A percentile compares a stretch with the other conserved stretches of the same genome.
phyloP scores from a whole-genome alignment of 2,797 vertebrate genomes.

The Gobio occitaniae region DNA sequence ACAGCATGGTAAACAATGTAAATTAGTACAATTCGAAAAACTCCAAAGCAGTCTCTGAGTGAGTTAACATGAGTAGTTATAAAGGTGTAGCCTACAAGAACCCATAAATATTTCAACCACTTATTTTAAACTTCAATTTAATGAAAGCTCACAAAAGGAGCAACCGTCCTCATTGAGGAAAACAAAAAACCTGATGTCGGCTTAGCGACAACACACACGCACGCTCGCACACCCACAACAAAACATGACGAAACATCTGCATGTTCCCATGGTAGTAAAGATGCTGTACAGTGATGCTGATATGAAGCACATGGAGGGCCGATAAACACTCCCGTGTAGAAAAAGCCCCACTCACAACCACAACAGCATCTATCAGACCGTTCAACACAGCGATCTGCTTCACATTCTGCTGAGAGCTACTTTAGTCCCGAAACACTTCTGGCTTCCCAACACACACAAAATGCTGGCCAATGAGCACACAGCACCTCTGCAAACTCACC shows the following conservation, averaged over 20 bases:
- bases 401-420: conserved; percentile 73
- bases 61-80: conserved; percentile 96
- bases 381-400: conserved; percentile 74
- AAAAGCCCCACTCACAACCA: conserved; percentile 61
- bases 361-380: conserved; percentile 77
- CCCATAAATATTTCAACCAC: conserved; percentile 99
- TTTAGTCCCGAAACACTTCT: conserved; percentile 46
- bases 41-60: conserved; percentile 86
- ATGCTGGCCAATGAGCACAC: background rate
- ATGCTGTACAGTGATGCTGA: conserved; percentile 96
- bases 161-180: conserved; percentile 99
- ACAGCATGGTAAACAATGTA: conserved; percentile 98
- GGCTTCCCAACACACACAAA: conserved; percentile 15
- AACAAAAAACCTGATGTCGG: conserved; percentile 99
- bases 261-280: conserved; percentile 97
- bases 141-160: conserved; percentile 98
- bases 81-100: conserved; percentile 98
- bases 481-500: conserved; percentile 12
- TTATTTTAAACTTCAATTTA: conserved; percentile 93
- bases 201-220: conserved; percentile 96
- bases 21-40: conserved; percentile 91
- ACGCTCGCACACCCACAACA: conserved; percentile 68
- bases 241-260: conserved; percentile 75
- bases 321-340: conserved; percentile 72
- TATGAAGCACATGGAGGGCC: conserved; percentile 90